Evolutionary conservation across 1,140 invertebrate species (phyloP).

Genomic region (Himalopsyche phryganea): DNA sequence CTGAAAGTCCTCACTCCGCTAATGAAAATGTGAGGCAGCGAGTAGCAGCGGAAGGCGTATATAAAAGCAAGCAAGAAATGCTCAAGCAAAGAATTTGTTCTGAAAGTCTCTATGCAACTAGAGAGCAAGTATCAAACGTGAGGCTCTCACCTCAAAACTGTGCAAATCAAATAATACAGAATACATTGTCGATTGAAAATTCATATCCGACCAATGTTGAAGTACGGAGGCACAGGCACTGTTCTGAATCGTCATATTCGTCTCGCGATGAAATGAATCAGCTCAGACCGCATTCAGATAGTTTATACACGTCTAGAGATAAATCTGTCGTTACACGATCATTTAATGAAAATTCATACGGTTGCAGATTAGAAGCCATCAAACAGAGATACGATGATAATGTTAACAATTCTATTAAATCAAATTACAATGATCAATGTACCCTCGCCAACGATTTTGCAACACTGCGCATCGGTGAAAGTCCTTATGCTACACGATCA

Average conservation of each 20-base stretch:
- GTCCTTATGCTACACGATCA: slow-evolving; percentile 6
- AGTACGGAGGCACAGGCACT: slow-evolving; percentile 9
- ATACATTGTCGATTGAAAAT: slow-evolving; percentile 41
- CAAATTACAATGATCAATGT: slow-evolving; percentile 2
- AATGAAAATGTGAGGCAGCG: slow-evolving; percentile 33
- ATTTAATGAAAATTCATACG: slow-evolving; percentile 43
- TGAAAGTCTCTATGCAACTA: slow-evolving; percentile 50
- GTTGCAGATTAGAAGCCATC: slow-evolving; percentile 31
- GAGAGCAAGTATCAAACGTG: slow-evolving; percentile 36
- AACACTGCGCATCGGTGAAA: slow-evolving; percentile 20
- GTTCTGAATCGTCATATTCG: slow-evolving; percentile 12
- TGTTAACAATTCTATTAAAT: slow-evolving; percentile 4
- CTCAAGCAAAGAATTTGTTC: slow-evolving; percentile 44
- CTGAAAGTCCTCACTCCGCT: slow-evolving; percentile 10
- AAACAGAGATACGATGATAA: slow-evolving; percentile 7
- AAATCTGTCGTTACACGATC: slow-evolving; percentile 24
- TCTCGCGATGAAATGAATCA: slow-evolving; percentile 15
- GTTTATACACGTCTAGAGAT: neutral
- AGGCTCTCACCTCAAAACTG: neutral
- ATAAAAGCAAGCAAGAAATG: slow-evolving; percentile 50
- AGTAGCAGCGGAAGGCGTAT: slow-evolving; percentile 43
- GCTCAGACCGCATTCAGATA: slow-evolving; percentile 10
- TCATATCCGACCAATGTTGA: slow-evolving; percentile 5
- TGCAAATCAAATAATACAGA: slow-evolving; percentile 38
- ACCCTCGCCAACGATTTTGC: slow-evolving; percentile 14